Base-by-base conservation (phyloP, 2,888 invertebrate species). In the Scelioninae gen. 2 region DNA sequence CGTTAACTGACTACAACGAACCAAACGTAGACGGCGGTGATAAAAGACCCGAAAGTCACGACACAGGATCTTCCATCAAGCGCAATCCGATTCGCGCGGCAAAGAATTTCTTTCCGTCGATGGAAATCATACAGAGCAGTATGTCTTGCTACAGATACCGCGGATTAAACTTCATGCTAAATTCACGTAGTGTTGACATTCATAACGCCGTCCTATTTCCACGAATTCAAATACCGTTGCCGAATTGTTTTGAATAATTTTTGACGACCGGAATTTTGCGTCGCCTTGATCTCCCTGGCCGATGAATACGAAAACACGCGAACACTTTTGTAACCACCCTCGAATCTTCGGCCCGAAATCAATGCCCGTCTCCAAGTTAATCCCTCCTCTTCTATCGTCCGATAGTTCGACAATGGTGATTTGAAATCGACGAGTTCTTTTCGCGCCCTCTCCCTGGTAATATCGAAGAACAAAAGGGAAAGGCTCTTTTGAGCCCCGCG, bases 281-380 rank as follows among this genome's bases (percentile, higher is more conserved):
- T 64, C 16, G 16, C 1, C 11, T 7, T 7, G 25, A 28, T 41
- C 22, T 50, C 11, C 19, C 16, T 10, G 33, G 22, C 39, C 28
- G 6, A 46, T 31, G 9, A 25, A 52, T 52, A 7, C 41, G n/a
- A n/a, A 11, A n/a, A 9, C 61, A 16, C 2, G 25, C 39, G 55
- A 55, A 33, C 45, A 60, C 61, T 46, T 61, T 55, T 57, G 46
- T 43, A 31, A 60, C 28, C 11, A 13, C 43, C 53, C 45, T 35
- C 39, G 2, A n/a, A 5, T 39, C 31, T 39, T 57, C 39, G 43
- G 35, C 39, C 35, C 75, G 75, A 78, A 79, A 79, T 81, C 79
- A 79, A 79, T 78, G 77, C 75, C 72, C 76, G 74, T 76, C 78
- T 75, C 74, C 75, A 78, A 75, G 79, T 81, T 79, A 81, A 82